A percentile compares a stretch with the other conserved stretches of the same genome.
Conservation (phyloP, 2,797 vertebrate species). For the Hippocampus kuda region DNA sequence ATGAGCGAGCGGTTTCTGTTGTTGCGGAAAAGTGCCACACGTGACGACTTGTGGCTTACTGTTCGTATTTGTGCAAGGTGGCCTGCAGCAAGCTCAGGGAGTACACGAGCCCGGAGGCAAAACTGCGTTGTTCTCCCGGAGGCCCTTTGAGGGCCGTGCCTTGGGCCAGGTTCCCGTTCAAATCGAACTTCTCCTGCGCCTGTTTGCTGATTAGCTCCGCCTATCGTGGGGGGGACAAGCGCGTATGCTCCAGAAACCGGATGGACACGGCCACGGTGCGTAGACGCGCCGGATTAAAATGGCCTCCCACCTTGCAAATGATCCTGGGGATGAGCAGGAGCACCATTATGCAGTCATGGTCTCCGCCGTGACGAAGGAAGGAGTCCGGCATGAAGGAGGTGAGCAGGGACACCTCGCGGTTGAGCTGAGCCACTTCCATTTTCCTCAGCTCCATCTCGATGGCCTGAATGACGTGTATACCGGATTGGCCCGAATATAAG, state of each 20-base stretch:
- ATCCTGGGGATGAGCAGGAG: conserved; percentile 93
- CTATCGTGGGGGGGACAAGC: conserved; percentile 46
- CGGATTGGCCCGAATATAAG: too few species aligned
- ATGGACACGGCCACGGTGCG: not conserved
- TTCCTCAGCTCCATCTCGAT: conserved; percentile 98
- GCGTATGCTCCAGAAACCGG: not conserved
- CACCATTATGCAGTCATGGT: conserved; percentile 90
- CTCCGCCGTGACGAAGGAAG: conserved; percentile 90
- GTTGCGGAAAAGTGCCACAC: not conserved
- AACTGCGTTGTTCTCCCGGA: conserved; percentile 86
- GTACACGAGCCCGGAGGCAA: conserved; percentile 89
- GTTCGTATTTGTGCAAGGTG: conserved; percentile 88
- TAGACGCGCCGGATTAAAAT: not conserved
- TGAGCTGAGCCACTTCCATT: conserved; percentile 93
- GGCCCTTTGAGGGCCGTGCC: conserved; percentile 73
- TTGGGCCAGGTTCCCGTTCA: conserved; percentile 70
- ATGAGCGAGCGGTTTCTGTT: not conserved
- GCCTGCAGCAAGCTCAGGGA: conserved; percentile 86
- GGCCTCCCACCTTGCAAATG: conserved; percentile 82
- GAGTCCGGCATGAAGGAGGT: conserved; percentile 97
- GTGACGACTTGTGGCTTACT: conserved; percentile 62
- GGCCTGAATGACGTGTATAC: conserved; percentile 65
- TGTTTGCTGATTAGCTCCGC: conserved; percentile 95
- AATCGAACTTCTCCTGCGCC: conserved; percentile 92
- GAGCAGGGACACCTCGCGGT: conserved; percentile 85